These are phyloP conservation scores for Asobara japonica DNA, from an alignment of 1,140 invertebrate species.

Conservation along the genomic window DNA sequence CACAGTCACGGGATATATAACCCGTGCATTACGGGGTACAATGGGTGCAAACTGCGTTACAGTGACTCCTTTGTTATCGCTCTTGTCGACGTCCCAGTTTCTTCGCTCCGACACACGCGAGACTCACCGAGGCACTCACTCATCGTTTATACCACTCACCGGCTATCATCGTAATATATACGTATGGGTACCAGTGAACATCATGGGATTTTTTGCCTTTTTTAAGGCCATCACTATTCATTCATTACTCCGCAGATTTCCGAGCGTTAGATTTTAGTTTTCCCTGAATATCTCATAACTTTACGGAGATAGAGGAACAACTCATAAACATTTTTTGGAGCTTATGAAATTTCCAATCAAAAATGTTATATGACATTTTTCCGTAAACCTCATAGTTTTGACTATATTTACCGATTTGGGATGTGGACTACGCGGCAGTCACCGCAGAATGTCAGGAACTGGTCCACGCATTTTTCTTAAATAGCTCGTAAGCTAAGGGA, in stretches of 20 bases:
- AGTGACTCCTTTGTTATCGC: constrained; percentile 55
- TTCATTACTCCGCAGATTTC: not conserved
- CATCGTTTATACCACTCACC: constrained; percentile 17
- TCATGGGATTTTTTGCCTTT: not conserved
- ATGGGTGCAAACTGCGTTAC: constrained; percentile 42
- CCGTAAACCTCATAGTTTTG: not conserved
- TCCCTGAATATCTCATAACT: not conserved
- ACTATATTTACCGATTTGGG: too few relatives aligned
- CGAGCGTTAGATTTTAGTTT: too few relatives aligned
- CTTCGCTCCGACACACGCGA: constrained; percentile 52
- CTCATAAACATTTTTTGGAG: not conserved
- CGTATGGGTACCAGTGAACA: not conserved
- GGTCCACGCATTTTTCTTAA: too few relatives aligned
- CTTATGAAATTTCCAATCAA: not conserved
- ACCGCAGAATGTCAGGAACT: not conserved
- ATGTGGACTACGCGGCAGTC: too few relatives aligned
- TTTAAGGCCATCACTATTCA: not conserved
- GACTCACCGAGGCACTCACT: not conserved
- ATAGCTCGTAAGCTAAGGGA: too few relatives aligned
- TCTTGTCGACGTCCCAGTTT: constrained; percentile 57
- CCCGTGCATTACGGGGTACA: constrained; percentile 28
- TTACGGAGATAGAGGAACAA: not conserved
- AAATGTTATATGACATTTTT: not conserved
- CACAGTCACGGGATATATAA: constrained; percentile 17
- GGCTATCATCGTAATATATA: constrained; percentile 5